phyloP scores from a whole-genome alignment of 2,888 invertebrate species.

The Hypercompe scribonia region DNA sequence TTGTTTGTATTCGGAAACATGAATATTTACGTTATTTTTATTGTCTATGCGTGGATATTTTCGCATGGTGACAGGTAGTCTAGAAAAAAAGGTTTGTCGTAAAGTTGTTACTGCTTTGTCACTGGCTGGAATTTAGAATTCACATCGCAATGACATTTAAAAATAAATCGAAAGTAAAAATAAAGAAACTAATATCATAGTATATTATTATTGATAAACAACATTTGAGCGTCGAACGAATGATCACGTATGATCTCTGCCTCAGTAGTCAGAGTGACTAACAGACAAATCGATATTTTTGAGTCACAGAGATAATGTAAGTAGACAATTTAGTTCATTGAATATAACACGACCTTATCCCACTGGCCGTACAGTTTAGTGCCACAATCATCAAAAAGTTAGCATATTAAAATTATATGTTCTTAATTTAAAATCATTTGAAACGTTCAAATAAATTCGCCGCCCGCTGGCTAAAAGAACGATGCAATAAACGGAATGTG shows the following conservation, averaged over 20 bases:
- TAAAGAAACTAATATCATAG: too few relatives aligned
- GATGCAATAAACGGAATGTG: constrained; percentile 67
- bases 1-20: constrained; percentile 48
- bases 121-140: neutral
- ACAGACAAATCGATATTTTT: neutral
- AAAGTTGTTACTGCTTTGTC: neutral
- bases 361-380: constrained; percentile 35
- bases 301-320: neutral
- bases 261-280: neutral
- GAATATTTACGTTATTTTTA: constrained; percentile 14
- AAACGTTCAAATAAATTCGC: constrained; percentile 61
- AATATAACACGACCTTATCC: constrained; percentile 15
- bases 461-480: constrained; percentile 55
- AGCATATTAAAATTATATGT: constrained; percentile 66
- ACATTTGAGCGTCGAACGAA: too few relatives aligned
- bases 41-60: constrained; percentile 1
- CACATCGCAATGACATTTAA: neutral
- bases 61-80: constrained; percentile 3
- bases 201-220: too few relatives aligned
- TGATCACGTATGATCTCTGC: neutral
- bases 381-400: constrained; percentile 50
- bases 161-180: neutral
- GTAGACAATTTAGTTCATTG: neutral
- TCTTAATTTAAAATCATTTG: constrained; percentile 71
- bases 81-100: neutral